Evolutionary conservation across 2,797 vertebrate genomes (phyloP), one percentile per base, ranked within the genome.

Genomic region (Epinephelus malabaricus): DNA sequence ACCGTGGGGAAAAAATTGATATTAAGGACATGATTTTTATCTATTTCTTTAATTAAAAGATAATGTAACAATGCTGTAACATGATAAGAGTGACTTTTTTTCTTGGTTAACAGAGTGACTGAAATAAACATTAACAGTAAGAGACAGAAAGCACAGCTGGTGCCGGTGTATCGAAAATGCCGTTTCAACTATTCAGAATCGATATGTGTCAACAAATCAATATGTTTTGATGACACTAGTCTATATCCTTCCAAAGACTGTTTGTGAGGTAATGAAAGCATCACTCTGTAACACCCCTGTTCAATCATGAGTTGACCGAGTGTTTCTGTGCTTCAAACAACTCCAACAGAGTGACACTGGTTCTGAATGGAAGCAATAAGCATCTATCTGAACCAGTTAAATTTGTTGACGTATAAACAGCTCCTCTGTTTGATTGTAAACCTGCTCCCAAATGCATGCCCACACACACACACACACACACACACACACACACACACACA

Each of bases 371-470:
- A 45, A 65, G 56, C 6, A 30, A 73, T 59, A n/a, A 25, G 12
- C 45, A 60, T 69, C 47, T 18, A 13, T 63, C 65, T 12, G 75
- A 70, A 79, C 40, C 47, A 60, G 62, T 63, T 78, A 2, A 13
- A 58, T 49, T 43, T 90, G 85, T 87, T 88, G 78, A 85, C 19
- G 19, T 86, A 75, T 81, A 85, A 85, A 87, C 78, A 84, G 43
- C 19, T 25, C 3, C 53, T 73, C 45, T 89, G 87, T 90, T 89
- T 89, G 83, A 78, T 81, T 84, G 65, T 83, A 87, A 93, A 87
- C 82, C 77, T 69, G 40, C 67, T 72, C 55, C 25, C 30, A 38
- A 63, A 59, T 19, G 2, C 54, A 12, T 6, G 47, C 2, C 15
- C 14, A 45, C 15, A 2, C 11, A 21, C 19, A 2, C n/a, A 17